phyloP scores from a whole-genome alignment of 2,888 invertebrate genomes.

The Neoascia interrupta region DNA sequence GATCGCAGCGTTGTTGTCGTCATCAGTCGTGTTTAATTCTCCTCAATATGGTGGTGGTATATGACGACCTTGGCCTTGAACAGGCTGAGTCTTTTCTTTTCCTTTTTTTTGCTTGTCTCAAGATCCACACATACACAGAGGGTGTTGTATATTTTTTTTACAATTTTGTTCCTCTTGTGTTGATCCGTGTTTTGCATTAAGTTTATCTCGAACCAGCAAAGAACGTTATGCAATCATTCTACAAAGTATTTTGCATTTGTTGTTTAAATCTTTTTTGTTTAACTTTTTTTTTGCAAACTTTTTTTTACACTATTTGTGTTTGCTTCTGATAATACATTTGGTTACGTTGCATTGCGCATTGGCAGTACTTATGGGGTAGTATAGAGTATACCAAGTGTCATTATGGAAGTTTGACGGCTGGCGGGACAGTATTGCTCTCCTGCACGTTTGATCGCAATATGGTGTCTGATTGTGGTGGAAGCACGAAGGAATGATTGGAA shows the following conservation, averaged over 20 bases:
- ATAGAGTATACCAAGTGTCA: slow-evolving; percentile 16
- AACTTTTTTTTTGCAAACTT: slow-evolving; percentile 8
- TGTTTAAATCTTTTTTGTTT: slow-evolving; percentile 11
- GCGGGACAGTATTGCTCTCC: neutral
- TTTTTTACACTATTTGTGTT: slow-evolving; percentile 28
- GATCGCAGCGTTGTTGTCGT: slow-evolving; percentile 5
- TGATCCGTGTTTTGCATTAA: slow-evolving; percentile 63
- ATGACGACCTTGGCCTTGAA: slow-evolving; percentile 75
- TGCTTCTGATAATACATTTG: slow-evolving; percentile 55
- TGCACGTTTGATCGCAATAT: slow-evolving; percentile 5
- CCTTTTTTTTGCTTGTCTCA: slow-evolving; percentile 37
- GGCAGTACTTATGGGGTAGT: too few species aligned
- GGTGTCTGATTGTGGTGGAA: slow-evolving; percentile 7
- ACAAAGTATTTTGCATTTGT: slow-evolving; percentile 48
- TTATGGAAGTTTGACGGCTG: slow-evolving; percentile 22
- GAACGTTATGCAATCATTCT: slow-evolving; percentile 62
- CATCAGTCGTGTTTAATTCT: slow-evolving; percentile 28
- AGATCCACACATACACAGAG: slow-evolving; percentile 42
- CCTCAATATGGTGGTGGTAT: slow-evolving; percentile 48
- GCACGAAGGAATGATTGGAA: slow-evolving; percentile 33
- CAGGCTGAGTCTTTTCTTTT: slow-evolving; percentile 68
- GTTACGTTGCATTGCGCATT: slow-evolving; percentile 53
- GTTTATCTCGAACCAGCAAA: slow-evolving; percentile 36
- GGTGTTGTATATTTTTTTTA: neutral
- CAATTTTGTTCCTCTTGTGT: slow-evolving; percentile 18